Base-by-base conservation (phyloP, 2,888 invertebrate genomes). In the Ectobius pallidus region DNA sequence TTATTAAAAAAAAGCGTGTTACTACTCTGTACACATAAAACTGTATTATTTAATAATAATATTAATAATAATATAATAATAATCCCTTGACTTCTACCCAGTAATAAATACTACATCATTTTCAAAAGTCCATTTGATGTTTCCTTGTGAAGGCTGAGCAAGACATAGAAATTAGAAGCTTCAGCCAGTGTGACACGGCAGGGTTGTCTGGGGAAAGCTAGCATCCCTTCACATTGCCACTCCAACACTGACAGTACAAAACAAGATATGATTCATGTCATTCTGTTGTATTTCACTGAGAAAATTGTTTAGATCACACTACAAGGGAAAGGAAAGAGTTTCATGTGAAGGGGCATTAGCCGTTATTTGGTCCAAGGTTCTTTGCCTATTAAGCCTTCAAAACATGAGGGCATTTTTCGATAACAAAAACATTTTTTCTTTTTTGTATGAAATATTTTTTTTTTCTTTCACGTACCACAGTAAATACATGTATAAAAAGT, bases 11-110 rank as follows among this genome's bases (percentile, higher is more conserved):
- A n/a, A n/a, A n/a, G n/a, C n/a, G n/a, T n/a, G n/a, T n/a, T n/a
- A n/a, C n/a, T n/a, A n/a, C 73, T 75, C 76, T 75, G 73, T 77
- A 77, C 77, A 77, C 76, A 77, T 76, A 77, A 76, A 77, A 77
- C 73, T 76, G 77, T 75, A 76, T 77, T 77, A 76, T 75, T 76
- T 76, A 75, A 75, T 74, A 77, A 74, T 77, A 74, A 46, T 75
- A 76, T 71, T 76, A 74, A 75, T 77, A 75, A 58, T 58, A 58
- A 46, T 46, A 46, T 46, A 46, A 65, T 75, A 74, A 76, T 76
- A 74, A 74, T 76, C 75, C 74, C 75, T 73, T 73, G 55, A 71
- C 73, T 76, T 75, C 75, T 77, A 76, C 75, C 75, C 76, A 76
- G 76, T 77, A 77, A 77, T 77, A 77, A 77, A 77, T 77, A 77